Conservation (phyloP, 2,797 vertebrate genomes). For the Choloepus didactylus region DNA sequence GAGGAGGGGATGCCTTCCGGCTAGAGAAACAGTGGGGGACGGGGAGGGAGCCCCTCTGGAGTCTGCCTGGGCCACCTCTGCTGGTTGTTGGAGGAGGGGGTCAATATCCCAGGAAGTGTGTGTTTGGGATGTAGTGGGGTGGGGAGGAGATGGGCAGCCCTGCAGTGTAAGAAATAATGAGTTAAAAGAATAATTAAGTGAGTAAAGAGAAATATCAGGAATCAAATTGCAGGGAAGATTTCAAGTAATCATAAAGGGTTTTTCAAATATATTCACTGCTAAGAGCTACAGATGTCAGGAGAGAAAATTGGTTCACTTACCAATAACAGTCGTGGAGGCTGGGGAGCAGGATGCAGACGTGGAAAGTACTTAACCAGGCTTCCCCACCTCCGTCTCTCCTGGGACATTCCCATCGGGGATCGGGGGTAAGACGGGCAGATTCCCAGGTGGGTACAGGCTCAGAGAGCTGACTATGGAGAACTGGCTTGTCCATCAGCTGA, state of each 20-base stretch:
- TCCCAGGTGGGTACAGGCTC: neutral
- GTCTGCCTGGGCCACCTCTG: neutral
- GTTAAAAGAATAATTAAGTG: conserved; percentile 76
- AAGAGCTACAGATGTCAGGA: conserved; percentile 83
- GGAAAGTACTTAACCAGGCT: conserved; percentile 74
- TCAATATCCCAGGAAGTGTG: neutral
- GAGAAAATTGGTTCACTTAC: conserved; percentile 86
- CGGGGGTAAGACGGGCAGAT: neutral
- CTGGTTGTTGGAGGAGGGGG: neutral
- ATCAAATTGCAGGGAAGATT: conserved; percentile 85
- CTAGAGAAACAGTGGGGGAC: neutral
- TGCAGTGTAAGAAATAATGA: conserved; percentile 73
- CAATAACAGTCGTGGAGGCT: conserved; percentile 80
- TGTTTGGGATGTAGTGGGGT: neutral
- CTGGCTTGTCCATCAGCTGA: neutral
- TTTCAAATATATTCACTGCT: conserved; percentile 86
- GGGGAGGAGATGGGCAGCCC: conserved; percentile 10
- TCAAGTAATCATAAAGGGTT: conserved; percentile 83
- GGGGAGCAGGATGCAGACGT: conserved; percentile 61
- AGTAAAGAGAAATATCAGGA: conserved; percentile 85
- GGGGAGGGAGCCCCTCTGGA: rapidly evolving
- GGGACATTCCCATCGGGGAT: neutral
- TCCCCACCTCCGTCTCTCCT: conserved; percentile 46
- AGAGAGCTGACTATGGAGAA: neutral
- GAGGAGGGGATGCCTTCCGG: neutral